phyloP scores from a whole-genome alignment of 2,888 invertebrate species.

The Lacanobia wlatinum region DNA sequence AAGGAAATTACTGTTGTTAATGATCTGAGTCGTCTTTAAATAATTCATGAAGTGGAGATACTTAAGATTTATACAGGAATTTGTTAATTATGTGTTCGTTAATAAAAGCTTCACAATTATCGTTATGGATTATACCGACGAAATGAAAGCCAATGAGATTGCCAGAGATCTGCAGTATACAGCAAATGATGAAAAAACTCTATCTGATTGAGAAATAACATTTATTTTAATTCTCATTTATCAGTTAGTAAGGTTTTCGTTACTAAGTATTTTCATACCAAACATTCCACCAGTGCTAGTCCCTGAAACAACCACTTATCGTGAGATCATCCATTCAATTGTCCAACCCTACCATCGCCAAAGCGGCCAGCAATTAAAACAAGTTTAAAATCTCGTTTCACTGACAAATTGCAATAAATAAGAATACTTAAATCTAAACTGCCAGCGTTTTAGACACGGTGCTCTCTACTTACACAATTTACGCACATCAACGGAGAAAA shows the following conservation, averaged over 20 bases:
- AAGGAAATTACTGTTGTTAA: constrained; percentile 55
- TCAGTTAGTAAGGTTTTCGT: neutral
- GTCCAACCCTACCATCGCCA: constrained; percentile 67
- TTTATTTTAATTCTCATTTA: neutral
- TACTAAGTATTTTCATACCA: neutral
- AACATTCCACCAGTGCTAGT: neutral
- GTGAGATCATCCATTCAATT: neutral
- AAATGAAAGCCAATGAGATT: neutral
- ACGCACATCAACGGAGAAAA: constrained; percentile 30
- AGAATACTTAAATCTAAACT: constrained; percentile 77
- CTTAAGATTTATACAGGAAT: constrained; percentile 43
- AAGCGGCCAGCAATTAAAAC: constrained; percentile 76
- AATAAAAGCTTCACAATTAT: constrained; percentile 1
- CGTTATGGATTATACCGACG: neutral
- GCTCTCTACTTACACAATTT: constrained; percentile 62
- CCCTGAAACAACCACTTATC: neutral
- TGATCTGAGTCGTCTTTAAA: constrained; percentile 48
- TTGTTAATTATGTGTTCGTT: constrained; percentile 24
- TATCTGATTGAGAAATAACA: neutral
- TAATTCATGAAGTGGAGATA: constrained; percentile 34
- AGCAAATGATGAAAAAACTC: neutral
- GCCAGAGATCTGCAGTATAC: neutral
- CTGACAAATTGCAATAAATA: constrained; percentile 81
- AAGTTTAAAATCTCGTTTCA: constrained; percentile 80
- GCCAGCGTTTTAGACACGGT: constrained; percentile 69